Percentiles rank a stretch among this genome's conserved stretches.
Conservation (phyloP, 2,888 invertebrate genomes). For the Ariolimax columbianus region DNA sequence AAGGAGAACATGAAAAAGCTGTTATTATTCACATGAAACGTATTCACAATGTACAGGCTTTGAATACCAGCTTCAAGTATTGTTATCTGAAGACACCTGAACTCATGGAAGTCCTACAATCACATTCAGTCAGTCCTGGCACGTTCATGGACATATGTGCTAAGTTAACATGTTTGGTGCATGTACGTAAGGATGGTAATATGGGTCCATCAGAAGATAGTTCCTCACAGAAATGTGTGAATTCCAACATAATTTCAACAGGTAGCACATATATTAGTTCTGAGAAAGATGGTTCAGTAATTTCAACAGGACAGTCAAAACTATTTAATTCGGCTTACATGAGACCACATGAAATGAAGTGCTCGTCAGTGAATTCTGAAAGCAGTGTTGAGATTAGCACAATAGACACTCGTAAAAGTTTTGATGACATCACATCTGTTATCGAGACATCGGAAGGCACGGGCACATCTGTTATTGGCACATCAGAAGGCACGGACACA, state of each 20-base stretch:
- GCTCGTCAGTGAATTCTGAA: not conserved
- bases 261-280: not conserved
- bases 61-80: not conserved
- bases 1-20: not conserved
- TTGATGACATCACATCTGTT: not conserved
- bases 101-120: not conserved
- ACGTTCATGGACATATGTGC: constrained; percentile 26
- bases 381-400: not conserved
- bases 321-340: not conserved
- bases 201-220: not conserved
- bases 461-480: too few relatives aligned
- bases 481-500: too few relatives aligned
- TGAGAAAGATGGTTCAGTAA: not conserved
- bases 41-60: not conserved
- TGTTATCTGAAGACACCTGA: not conserved
- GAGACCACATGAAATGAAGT: not conserved
- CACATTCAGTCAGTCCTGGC: constrained; percentile 1
- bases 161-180: not conserved
- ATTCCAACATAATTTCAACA: not conserved
- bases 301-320: not conserved
- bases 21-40: not conserved
- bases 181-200: not conserved
- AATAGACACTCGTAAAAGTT: not conserved
- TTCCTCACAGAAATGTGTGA: not conserved
- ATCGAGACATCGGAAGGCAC: not conserved